phyloP scores from a whole-genome alignment of 2,888 invertebrate genomes.

The Acleris literana region DNA sequence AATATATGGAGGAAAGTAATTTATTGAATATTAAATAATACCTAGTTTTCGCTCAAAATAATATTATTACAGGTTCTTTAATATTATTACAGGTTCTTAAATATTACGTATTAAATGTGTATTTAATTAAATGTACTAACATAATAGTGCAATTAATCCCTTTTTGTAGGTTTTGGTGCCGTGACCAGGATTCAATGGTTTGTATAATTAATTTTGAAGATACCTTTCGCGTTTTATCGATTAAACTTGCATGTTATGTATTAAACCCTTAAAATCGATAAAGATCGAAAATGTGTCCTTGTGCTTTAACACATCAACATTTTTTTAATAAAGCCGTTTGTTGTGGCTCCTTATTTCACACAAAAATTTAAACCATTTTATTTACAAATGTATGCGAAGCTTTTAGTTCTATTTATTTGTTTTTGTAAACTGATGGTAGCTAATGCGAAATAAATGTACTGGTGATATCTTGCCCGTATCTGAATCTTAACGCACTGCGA shows the following conservation, averaged over 20 bases:
- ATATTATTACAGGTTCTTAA: not conserved
- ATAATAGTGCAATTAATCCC: no score
- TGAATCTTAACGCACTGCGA: constrained; percentile 36
- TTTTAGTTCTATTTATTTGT: constrained; percentile 14
- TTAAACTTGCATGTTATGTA: no score
- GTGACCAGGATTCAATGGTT: constrained; percentile 1
- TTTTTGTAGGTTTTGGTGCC: constrained; percentile 2
- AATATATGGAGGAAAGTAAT: no score
- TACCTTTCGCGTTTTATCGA: no score
- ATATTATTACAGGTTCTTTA: not conserved
- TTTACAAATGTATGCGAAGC: constrained; percentile 20
- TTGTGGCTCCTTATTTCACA: not conserved
- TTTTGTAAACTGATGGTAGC: constrained; percentile 55
- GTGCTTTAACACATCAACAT: no score
- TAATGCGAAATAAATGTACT: constrained; percentile 74
- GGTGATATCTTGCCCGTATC: constrained; percentile 32
- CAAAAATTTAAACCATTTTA: constrained; percentile 5
- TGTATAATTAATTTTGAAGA: not conserved
- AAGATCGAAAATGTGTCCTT: no score
- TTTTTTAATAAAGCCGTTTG: not conserved
- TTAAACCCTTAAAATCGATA: no score
- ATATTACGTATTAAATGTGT: not conserved
- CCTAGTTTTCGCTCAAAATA: no score
- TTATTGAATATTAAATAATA: not conserved
- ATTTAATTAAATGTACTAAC: no score